Evolutionary conservation across 2,797 vertebrate genomes (phyloP), one percentile per base, ranked within the genome.

Genomic region (Eulemur mongoz): DNA sequence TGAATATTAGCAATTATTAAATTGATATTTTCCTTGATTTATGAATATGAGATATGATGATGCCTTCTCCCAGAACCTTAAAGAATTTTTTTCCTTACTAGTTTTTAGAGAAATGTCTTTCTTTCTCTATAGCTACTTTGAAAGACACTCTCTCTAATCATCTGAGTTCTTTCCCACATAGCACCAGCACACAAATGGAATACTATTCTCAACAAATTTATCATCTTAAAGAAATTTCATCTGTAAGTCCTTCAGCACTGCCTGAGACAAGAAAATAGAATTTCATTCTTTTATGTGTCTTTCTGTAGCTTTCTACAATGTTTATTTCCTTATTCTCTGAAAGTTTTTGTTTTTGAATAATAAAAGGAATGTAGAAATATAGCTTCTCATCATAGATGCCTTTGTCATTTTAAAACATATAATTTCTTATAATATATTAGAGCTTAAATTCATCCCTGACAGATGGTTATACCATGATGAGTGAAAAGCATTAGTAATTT

Each of bases 401-500:
- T 86, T 91, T 96, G 45, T 76, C 93, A 91, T 73, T 90, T 94
- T 82, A 69, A 87, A 92, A 89, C 75, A 78, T 61, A 23, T 52
- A 67, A 87, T 87, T 93, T 92, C 35, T 72, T 90, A 52, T 32
- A 85, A 73, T 65, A 75, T 91, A 32, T 96, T 79, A 76, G 27
- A 91, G 52, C 17, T 81, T 83, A 91, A 86, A 20, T 94, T 97
- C 35, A 93, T 75, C 32, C 35, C 76, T 92, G 30, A 89, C 76
- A 97, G 65, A 97, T 96, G 75, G 32, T 63, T 96, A 91, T 87
- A 96, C 57, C 48, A 72, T 91, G 70, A 89, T 57, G 70, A 97
- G 79, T 96, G 78, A 83, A 97, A 96, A 96, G 59, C 89, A 91
- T 91, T 96, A 76, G 85, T 86, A 82, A 95, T 97, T 97, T 95